Evolutionary conservation across 2,797 vertebrate genomes (phyloP).

Genomic region (Myotis pilosus): DNA sequence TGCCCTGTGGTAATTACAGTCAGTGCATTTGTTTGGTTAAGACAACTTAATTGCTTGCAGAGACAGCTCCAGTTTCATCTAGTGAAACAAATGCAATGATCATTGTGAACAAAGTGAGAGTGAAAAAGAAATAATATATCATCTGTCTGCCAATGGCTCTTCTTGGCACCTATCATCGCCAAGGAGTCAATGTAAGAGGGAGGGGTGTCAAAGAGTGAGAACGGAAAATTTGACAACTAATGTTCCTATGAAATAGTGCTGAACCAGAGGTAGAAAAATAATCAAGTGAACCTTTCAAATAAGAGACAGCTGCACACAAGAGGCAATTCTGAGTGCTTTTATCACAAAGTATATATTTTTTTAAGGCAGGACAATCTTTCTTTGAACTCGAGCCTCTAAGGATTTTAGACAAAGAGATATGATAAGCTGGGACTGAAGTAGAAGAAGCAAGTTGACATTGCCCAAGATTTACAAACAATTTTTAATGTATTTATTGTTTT

Average conservation of each 20-base stretch:
- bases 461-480: neutral
- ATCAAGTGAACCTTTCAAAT: constrained; percentile 11
- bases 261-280: constrained; percentile 38
- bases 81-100: constrained; percentile 47
- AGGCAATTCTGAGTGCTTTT: neutral
- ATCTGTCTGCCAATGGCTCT: neutral
- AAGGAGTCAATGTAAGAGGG: neutral
- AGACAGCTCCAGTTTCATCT: neutral
- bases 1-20: neutral
- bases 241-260: neutral
- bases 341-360: neutral
- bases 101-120: constrained; percentile 19
- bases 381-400: neutral
- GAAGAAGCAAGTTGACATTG: neutral
- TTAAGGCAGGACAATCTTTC: neutral
- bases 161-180: neutral
- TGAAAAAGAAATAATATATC: constrained; percentile 6
- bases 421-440: neutral
- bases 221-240: neutral
- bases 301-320: neutral
- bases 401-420: neutral
- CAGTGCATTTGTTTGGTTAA: constrained; percentile 28
- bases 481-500: neutral
- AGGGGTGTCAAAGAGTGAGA: neutral
- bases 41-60: constrained; percentile 53